A percentile compares a stretch with the other conserved stretches of the same genome.
phyloP scores from a whole-genome alignment of 2,888 invertebrate species.

The Pyrgus malvae region DNA sequence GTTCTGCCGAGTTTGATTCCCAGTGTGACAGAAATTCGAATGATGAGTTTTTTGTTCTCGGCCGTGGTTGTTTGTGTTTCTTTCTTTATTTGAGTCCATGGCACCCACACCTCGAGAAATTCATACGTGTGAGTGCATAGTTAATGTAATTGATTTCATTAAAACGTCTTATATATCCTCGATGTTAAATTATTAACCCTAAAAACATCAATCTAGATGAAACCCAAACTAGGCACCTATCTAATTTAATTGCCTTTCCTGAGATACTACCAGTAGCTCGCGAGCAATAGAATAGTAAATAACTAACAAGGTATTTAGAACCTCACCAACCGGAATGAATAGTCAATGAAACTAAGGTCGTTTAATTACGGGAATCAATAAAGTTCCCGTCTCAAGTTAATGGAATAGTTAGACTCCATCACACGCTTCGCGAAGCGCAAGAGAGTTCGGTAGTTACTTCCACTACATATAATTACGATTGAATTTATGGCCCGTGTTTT shows the following conservation, averaged over 20 bases:
- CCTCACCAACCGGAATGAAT: conserved; percentile 18
- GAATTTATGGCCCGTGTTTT: conserved; percentile 59
- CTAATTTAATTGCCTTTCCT: not conserved
- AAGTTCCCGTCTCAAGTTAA: conserved; percentile 38
- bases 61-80: too few relatives aligned
- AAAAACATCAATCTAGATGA: too few relatives aligned
- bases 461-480: conserved; percentile 80
- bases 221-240: not conserved
- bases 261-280: not conserved
- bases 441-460: conserved; percentile 69
- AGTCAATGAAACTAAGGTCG: conserved; percentile 30
- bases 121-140: too few relatives aligned
- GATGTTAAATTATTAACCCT: too few relatives aligned
- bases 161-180: too few relatives aligned
- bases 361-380: conserved; percentile 44
- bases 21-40: too few relatives aligned
- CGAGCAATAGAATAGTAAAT: not conserved
- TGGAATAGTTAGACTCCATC: conserved; percentile 53
- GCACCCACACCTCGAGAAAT: too few relatives aligned
- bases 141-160: too few relatives aligned
- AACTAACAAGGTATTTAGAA: conserved; percentile 2
- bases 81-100: too few relatives aligned
- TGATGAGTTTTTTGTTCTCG: too few relatives aligned
- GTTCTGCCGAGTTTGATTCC: too few relatives aligned
- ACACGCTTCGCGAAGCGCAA: conserved; percentile 47